Base-by-base conservation (phyloP, 2,888 invertebrate species). In the Rhodophaea formosa region DNA sequence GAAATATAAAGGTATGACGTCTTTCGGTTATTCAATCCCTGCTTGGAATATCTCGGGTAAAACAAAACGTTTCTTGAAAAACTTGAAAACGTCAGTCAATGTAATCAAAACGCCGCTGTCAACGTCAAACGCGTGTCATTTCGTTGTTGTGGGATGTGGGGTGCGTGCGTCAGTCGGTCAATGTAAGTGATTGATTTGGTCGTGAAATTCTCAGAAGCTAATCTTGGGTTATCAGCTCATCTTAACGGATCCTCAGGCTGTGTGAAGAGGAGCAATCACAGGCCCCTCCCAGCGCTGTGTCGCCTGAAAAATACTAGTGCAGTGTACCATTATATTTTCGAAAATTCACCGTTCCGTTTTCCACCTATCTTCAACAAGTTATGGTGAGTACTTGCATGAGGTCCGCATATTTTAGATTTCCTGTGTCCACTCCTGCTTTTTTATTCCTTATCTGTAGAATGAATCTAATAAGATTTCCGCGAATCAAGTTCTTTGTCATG, bases 341-440 rank as follows among this genome's bases (percentile, higher is more conserved):
- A 44, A 44, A 44, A 46, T 23, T 47, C 47, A 49, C 7, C 8
- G 30, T 7, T 15, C 8, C 8, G 7, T 49, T 15, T 8, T 15
- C 15, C 6, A 30, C 12, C 23, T 1, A 10, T 3, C 47, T n/a
- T 49, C 47, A 49, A 49, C 47, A 49, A 49, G 47, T 49, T 30
- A 49, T 49, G 57, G 62, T 58, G 67, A 59, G 64, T 71, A 72
- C 61, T 55, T 15, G 53, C 63, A 15, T 15, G 15, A 44, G 8
- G 43, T 46, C 46, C 23, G n/a, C 12, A 45, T 23, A 23, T 29
- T 6, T 46, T 23, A 23, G 23, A 23, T 23, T 23, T 23, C 23
- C 2, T 23, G 23, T 23, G 23, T 23, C 23, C 23, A 5, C 23
- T 23, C 46, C 23, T n/a, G n/a, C n/a, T 44, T 44, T 44, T 44